Evolutionary conservation across 2,113 vertebrate genomes (phyloP).

Genomic region (Lota lota): DNA sequence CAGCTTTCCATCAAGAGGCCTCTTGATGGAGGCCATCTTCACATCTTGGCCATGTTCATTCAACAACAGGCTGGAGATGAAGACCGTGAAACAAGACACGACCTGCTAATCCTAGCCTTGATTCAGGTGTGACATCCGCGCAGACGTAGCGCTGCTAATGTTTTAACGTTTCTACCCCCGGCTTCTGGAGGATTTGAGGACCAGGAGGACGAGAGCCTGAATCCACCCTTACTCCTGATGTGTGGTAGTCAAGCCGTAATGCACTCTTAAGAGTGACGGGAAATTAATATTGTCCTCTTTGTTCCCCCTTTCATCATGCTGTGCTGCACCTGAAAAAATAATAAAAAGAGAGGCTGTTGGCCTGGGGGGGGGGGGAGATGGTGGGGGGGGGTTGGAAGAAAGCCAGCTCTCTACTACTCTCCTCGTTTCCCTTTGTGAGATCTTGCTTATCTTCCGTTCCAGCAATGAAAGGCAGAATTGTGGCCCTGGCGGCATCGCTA

Average conservation of each 20-base stretch:
- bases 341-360: slow-evolving; percentile 56
- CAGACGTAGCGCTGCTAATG: slow-evolving; percentile 39
- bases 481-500: slow-evolving; percentile 62
- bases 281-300: slow-evolving; percentile 61
- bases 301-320: slow-evolving; percentile 66
- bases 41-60: too few relatives aligned
- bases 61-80: slow-evolving; percentile 36
- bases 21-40: too few relatives aligned
- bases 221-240: slow-evolving; percentile 51
- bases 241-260: slow-evolving; percentile 45
- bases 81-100: slow-evolving; percentile 14
- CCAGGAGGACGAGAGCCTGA: slow-evolving; percentile 41
- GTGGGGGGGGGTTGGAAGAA: slow-evolving; percentile 49
- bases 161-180: slow-evolving; percentile 38
- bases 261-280: slow-evolving; percentile 23
- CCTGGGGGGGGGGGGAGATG: slow-evolving; percentile 50
- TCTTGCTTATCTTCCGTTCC: slow-evolving; percentile 70
- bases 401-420: slow-evolving; percentile 55
- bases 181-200: slow-evolving; percentile 37
- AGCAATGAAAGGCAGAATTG: slow-evolving; percentile 71
- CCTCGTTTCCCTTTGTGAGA: slow-evolving; percentile 60
- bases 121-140: not conserved
- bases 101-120: slow-evolving; percentile 29
- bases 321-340: slow-evolving; percentile 64
- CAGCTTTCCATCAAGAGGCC: slow-evolving; percentile 19